Evolutionary conservation across 2,797 vertebrate genomes (phyloP).

Genomic region (Pogonophryne albipinna): DNA sequence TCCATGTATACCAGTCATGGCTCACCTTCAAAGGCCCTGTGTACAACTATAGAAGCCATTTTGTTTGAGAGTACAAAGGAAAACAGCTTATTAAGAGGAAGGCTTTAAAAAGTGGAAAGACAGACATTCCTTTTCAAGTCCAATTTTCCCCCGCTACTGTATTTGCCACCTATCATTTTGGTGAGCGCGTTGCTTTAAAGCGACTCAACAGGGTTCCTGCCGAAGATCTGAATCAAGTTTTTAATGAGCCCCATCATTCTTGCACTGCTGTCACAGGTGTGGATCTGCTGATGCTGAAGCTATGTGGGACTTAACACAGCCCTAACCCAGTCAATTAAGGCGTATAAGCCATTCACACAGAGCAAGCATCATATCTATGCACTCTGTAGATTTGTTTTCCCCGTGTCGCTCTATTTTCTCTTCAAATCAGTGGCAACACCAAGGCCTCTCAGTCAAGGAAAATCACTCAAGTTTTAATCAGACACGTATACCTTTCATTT

Average conservation of each 20-base stretch:
- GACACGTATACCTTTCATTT: constrained; percentile 27
- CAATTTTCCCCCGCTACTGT: constrained; percentile 79
- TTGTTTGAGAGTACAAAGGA: constrained; percentile 82
- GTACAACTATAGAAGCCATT: constrained; percentile 74
- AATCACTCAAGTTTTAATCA: constrained; percentile 40
- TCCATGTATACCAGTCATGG: constrained; percentile 69
- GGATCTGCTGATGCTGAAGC: constrained; percentile 68
- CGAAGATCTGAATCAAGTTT: constrained; percentile 76
- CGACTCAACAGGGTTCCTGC: constrained; percentile 76
- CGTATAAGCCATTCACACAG: constrained; percentile 62
- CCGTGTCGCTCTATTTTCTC: constrained; percentile 18
- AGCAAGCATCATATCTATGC: constrained; percentile 28
- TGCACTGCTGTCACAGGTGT: constrained; percentile 77
- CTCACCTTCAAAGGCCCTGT: constrained; percentile 75
- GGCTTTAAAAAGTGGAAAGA: constrained; percentile 74
- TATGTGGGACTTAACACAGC: constrained; percentile 72
- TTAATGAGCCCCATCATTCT: constrained; percentile 82
- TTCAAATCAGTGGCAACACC: constrained; percentile 37
- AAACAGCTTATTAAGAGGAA: constrained; percentile 80
- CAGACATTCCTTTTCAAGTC: constrained; percentile 81
- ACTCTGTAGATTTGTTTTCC: constrained; percentile 47
- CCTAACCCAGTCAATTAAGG: constrained; percentile 79
- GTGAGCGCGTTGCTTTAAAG: constrained; percentile 74
- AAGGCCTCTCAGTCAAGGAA: constrained; percentile 25
- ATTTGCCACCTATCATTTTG: constrained; percentile 81